Base-by-base conservation (phyloP, 2,888 invertebrate species). In the Drosophila anomalata region DNA sequence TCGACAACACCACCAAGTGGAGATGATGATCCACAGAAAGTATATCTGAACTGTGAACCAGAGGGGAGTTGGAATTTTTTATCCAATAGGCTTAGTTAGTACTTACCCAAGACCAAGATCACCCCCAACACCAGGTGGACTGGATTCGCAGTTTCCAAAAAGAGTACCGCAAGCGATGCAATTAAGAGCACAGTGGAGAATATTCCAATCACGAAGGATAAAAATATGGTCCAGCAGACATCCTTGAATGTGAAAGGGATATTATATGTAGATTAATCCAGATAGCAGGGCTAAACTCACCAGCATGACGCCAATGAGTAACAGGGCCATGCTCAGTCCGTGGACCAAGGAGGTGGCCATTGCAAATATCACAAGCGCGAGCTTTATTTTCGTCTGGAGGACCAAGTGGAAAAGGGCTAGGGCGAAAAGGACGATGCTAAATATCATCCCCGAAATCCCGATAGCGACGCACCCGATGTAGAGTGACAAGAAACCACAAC, bases 231-330 rank as follows among this genome's bases (percentile, higher is more conserved):
- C 41, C 5, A 8, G 36, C 56, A 63, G 6, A 20, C 5, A 3
- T 44, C 11, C 77, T 77, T 24, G 1, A 11, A 5, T 33, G 52
- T 0, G 5, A 44, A 2, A 41, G 12, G 22, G 0, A 7, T 14
- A 11, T 11, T 14, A 2, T 6, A 17, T 6, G n/a, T 14, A 12
- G 1, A 8, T 3, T 11, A 1, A 9, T 22, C 12, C 2, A 22
- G 8, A 33, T 33, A 1, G 2, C 2, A 22, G 0, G 3, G n/a
- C 2, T 7, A 7, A n/a, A 78, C 86, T 80, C 57, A 81, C 87
- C 50, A 4, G 39, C 24, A 44, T 14, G 2, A 48, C 9, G 6
- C 74, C 71, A 1, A 62, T 20, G 11, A 62, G 61, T 17, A 62
- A 12, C 11, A 26, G 41, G 2, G 48, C 3, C 24, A 47, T 62